Percentiles rank a stretch among this genome's conserved stretches.
Evolutionary conservation across 2,113 vertebrate genomes (phyloP).

Genomic region (Leucopsar rothschildi): DNA sequence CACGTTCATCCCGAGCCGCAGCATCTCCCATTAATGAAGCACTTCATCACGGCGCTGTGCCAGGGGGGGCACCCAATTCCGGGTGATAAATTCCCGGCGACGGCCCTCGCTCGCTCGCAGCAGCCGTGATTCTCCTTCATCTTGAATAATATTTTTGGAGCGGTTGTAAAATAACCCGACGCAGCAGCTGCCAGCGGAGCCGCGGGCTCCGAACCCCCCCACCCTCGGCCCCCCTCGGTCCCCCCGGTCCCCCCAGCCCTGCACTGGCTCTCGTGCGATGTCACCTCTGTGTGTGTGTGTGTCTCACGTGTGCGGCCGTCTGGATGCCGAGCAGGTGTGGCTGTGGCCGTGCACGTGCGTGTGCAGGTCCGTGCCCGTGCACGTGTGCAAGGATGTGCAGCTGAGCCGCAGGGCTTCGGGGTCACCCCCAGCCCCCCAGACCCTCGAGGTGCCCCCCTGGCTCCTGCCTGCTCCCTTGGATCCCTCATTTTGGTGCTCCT

Average conservation of each 20-base stretch:
- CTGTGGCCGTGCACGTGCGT: not conserved
- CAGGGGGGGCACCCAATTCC: slow-evolving; percentile 28
- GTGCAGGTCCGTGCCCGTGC: accelerated
- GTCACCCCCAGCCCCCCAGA: too few relatives aligned
- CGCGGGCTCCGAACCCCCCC: too few relatives aligned
- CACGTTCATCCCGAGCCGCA: not conserved
- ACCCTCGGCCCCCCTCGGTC: too few relatives aligned
- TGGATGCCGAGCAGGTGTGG: not conserved
- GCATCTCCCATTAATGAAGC: slow-evolving; percentile 57
- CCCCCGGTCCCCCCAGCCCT: not conserved
- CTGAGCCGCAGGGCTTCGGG: not conserved
- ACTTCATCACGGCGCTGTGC: slow-evolving; percentile 24
- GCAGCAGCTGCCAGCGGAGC: not conserved
- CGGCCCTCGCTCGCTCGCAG: slow-evolving; percentile 12
- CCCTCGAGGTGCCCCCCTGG: not conserved
- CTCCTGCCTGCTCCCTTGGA: not conserved
- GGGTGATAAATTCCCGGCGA: slow-evolving; percentile 43
- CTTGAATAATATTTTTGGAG: slow-evolving; percentile 61
- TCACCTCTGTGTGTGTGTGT: not conserved
- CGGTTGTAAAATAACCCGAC: slow-evolving; percentile 25
- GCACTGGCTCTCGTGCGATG: not conserved
- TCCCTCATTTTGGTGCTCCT: not conserved
- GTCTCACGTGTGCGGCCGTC: accelerated
- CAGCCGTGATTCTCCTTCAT: slow-evolving; percentile 56
- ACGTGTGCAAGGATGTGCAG: accelerated